Percentiles rank a stretch among this genome's conserved stretches.
Conservation (phyloP, 37 sponge, comb jelly and placozoan species). For the Ianthella basta region DNA sequence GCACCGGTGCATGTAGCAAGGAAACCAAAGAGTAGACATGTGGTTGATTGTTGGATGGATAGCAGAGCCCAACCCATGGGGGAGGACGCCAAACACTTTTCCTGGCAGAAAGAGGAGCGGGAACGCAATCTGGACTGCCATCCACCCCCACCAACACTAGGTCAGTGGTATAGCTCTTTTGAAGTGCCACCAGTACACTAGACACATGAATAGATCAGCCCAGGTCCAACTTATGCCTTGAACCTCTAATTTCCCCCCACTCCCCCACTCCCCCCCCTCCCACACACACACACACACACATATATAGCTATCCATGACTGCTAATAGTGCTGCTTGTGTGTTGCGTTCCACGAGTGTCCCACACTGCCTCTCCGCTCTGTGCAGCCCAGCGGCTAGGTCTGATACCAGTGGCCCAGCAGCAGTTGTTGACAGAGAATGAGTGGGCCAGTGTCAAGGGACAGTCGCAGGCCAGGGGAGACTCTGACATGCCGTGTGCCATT, state of each 20-base stretch:
- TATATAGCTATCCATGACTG: background rate
- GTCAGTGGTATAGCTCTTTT: constrained; percentile 80
- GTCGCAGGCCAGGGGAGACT: constrained; percentile 75
- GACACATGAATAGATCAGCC: too few relatives aligned
- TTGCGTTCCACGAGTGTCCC: too few relatives aligned
- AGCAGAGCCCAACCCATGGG: background rate
- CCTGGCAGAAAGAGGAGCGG: constrained; percentile 9
- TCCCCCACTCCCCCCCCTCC: constrained; percentile 72
- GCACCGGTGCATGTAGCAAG: background rate
- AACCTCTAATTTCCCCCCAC: too few relatives aligned
- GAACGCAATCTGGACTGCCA: constrained; percentile 65
- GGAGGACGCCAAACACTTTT: background rate
- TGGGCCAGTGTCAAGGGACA: constrained; percentile 73
- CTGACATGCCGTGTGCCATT: constrained; percentile 85
- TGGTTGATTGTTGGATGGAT: constrained; percentile 15
- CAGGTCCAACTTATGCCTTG: too few relatives aligned
- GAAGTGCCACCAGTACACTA: constrained; percentile 58
- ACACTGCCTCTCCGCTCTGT: too few relatives aligned
- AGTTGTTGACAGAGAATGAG: constrained; percentile 61
- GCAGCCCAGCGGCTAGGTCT: constrained; percentile 86
- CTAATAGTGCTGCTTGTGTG: background rate
- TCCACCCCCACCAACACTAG: constrained; percentile 74
- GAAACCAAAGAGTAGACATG: background rate
- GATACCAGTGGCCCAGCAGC: constrained; percentile 59
- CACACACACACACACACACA: constrained; percentile 15